Base-by-base conservation (phyloP, 2,113 vertebrate genomes). In the Tychaedon coryphoeus region DNA sequence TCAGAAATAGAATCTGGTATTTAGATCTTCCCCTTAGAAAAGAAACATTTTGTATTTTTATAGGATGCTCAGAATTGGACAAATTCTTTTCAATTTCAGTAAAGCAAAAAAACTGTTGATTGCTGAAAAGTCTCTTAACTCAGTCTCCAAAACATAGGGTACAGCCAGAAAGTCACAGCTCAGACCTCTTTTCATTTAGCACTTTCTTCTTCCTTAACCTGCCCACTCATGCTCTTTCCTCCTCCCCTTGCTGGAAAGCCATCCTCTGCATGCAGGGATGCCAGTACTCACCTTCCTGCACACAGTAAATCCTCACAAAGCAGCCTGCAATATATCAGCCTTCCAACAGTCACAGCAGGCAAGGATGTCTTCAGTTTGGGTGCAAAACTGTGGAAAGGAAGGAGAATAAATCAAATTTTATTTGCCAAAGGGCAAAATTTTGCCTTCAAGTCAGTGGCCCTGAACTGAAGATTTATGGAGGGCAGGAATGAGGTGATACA, bases 401-500 rank as follows among this genome's bases (percentile, higher is more conserved):
- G 73, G 40, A 79, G 92, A 94, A 91, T 61, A 91, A 97, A 95
- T 92, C 29, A 91, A 58, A 88, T 91, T 61, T 75, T 78, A 73
- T 88, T 92, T 94, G 47, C 26, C 48, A 91, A 90, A 85, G 61
- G 47, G 43, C 43, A 91, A 90, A 94, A 84, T 86, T 91, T 95
- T 96, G 19, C 65, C 84, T 92, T 78, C 36, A 86, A 82, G 54
- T 67, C 69, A 73, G 40, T 95, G 93, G 61, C 75, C 83, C 76
- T 84, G 82, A 97, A 81, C 56, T 8, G 45, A 26, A 93, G 79
- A 93, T 93, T 92, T 96, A 81, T 51, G 19, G 75, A 92, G 81
- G 57, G 65, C 40, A 86, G 34, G 31, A 6, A 5, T 4, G 2
- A 94, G 91, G 70, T 43, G 57, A 53, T 85, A 28, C 0, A 80